Conservation (phyloP, 2,797 vertebrate genomes). For the Molossus molossus region DNA sequence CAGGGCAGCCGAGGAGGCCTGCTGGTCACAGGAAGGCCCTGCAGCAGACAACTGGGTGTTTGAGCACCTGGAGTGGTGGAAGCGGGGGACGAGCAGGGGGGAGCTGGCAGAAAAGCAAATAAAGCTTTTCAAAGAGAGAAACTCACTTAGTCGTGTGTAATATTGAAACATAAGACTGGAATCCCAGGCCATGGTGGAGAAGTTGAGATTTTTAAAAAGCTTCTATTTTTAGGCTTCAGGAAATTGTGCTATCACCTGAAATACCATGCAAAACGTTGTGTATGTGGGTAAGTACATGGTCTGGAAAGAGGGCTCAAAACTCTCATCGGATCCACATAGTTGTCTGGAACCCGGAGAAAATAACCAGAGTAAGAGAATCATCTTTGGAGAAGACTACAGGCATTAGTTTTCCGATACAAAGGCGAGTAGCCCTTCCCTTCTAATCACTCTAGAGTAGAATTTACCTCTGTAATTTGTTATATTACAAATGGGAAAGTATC, state of each 20-base stretch:
- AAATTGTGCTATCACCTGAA: not conserved
- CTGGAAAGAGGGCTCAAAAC: not conserved
- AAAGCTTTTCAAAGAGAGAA: conserved; percentile 12
- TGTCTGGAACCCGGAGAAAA: not conserved
- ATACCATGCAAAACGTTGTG: not conserved
- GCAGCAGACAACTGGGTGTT: not conserved
- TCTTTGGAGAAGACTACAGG: not conserved
- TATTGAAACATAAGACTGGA: not conserved
- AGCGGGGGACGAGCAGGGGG: not conserved
- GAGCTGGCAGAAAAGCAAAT: not conserved
- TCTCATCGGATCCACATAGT: not conserved
- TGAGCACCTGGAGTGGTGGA: not conserved
- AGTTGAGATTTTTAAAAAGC: conserved; percentile 47
- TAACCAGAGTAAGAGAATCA: not conserved
- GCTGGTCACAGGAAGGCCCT: not conserved
- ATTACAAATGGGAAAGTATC: not conserved
- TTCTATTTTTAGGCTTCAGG: not conserved
- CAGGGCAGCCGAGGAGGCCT: not conserved
- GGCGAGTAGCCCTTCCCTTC: not conserved
- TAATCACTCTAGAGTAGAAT: not conserved
- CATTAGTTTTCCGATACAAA: not conserved
- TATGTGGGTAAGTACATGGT: not conserved
- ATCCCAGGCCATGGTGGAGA: not conserved
- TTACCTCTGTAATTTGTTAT: not conserved
- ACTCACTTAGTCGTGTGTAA: not conserved